Conservation (phyloP, 2,113 vertebrate species). For the Gobiocypris rarus region DNA sequence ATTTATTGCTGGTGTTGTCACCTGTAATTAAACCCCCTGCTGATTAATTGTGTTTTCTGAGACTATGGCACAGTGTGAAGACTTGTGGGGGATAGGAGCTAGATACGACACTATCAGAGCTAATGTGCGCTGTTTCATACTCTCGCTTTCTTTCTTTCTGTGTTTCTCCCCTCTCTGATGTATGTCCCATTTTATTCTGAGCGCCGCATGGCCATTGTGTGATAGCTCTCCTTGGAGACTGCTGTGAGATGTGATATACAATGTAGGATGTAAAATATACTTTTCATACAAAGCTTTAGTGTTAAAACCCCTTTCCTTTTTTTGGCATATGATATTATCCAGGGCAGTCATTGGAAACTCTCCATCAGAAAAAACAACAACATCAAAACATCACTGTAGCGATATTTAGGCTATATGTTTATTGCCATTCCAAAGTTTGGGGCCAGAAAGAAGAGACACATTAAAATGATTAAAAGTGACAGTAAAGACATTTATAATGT, state of each 20-base stretch:
- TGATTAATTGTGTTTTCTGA: slow-evolving; percentile 60
- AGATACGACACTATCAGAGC: slow-evolving; percentile 31
- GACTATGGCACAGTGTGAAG: slow-evolving; percentile 43
- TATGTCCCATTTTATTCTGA: slow-evolving; percentile 23
- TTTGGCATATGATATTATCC: neutral
- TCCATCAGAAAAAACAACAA: too few species aligned
- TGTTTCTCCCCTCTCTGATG: slow-evolving; percentile 9
- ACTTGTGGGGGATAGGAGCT: slow-evolving; percentile 41
- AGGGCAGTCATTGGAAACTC: neutral
- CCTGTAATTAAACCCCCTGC: slow-evolving; percentile 59
- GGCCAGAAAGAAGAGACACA: too few species aligned
- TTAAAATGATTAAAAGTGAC: too few species aligned
- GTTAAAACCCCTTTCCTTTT: neutral
- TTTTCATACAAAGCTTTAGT: neutral
- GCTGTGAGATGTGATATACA: neutral
- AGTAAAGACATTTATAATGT: too few species aligned
- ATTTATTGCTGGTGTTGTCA: slow-evolving; percentile 60
- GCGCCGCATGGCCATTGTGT: neutral
- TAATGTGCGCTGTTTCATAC: slow-evolving; percentile 52
- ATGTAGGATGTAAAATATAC: neutral
- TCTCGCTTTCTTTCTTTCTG: slow-evolving; percentile 51
- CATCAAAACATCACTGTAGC: neutral
- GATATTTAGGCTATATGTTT: neutral
- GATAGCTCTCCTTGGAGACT: slow-evolving; percentile 12
- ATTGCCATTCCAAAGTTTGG: too few species aligned